Evolutionary conservation across 2,888 invertebrate species (phyloP), one percentile per base, ranked within the genome.

Genomic region (Cryptus armator): DNA sequence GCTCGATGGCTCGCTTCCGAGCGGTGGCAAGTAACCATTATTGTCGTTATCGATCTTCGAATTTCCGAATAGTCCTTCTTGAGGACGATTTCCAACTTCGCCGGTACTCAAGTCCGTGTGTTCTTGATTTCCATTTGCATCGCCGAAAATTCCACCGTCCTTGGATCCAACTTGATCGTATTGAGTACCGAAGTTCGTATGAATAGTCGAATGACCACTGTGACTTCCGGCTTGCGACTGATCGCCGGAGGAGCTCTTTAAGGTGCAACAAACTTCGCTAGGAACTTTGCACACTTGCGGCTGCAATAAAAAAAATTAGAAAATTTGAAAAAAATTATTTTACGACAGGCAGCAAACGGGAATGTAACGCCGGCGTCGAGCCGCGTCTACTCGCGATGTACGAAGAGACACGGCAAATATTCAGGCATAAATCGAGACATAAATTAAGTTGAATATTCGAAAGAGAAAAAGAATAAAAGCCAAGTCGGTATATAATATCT

Each of bases 1-100:
- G 59, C 79, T 78, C 7, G 90, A 90, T 56, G 89, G 88, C n/a
- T 80, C 85, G 74, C 86, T 81, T 32, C 89, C 91, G 76, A 89
- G 72, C 6, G 91, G 91, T 81, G 91, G 92, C 79, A 91, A 87
- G 82, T 91, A 92, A 77, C 88, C 90, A 84, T 86, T 91, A 16
- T 84, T 81, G 62, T 88, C 89, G 12, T 48, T 86, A 19, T 2
- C 68, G 80, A 14, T 56, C 56, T 59, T 24, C 12, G 82, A 29
- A 10, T 46, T 37, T 43, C 66, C 70, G 62, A 78, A 70, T 19
- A 83, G n/a, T 66, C 79, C 56, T 29, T 76, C 53, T 48, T 81
- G 80, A 56, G 48, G 71, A 84, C 83, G 68, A 75, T 84, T 37
- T 24, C 48, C 75, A 12, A 10, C 62, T 80, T 89, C 90, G 32